A percentile compares a stretch with the other conserved stretches of the same genome.
These are phyloP conservation scores for Ypsolopha sequella DNA, from an alignment of 2,888 invertebrate species.

Conservation along the genomic window DNA sequence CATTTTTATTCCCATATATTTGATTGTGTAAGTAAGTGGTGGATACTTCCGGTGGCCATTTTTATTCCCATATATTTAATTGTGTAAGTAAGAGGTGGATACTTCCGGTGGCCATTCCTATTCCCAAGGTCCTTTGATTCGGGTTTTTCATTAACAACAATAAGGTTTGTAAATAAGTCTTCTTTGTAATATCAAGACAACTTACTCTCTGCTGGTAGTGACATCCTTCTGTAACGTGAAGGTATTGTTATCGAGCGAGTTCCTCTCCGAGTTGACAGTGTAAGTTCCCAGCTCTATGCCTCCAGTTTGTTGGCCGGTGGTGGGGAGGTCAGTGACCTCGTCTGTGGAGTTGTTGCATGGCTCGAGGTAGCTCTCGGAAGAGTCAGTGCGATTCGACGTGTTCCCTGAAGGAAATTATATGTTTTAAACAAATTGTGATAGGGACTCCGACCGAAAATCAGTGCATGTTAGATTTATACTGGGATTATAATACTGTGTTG, in stretches of 20 bases:
- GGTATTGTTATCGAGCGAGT: slow-evolving; percentile 26
- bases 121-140: too few species aligned
- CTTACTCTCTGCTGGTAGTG: slow-evolving; percentile 48
- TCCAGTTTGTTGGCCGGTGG: slow-evolving; percentile 22
- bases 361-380: slow-evolving; percentile 58
- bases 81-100: too few species aligned
- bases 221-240: slow-evolving; percentile 39
- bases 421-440: too few species aligned
- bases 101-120: too few species aligned
- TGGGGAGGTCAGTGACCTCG: slow-evolving; percentile 43
- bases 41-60: too few species aligned
- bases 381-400: slow-evolving; percentile 44
- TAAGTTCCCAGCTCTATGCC: slow-evolving; percentile 28
- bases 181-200: slow-evolving; percentile 9
- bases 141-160: too few species aligned
- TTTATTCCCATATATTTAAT: too few species aligned
- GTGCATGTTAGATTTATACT: background rate
- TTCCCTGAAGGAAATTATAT: slow-evolving; percentile 30
- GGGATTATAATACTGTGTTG: background rate
- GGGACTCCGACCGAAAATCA: too few species aligned
- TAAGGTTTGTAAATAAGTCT: too few species aligned
- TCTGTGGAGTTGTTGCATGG: slow-evolving; percentile 58
- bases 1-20: too few species aligned
- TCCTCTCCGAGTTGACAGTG: slow-evolving; percentile 28
- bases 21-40: too few species aligned